A percentile compares a stretch with the other conserved stretches of the same genome.
Conservation (phyloP, 2,888 invertebrate genomes). For the Napeogenes sylphis region DNA sequence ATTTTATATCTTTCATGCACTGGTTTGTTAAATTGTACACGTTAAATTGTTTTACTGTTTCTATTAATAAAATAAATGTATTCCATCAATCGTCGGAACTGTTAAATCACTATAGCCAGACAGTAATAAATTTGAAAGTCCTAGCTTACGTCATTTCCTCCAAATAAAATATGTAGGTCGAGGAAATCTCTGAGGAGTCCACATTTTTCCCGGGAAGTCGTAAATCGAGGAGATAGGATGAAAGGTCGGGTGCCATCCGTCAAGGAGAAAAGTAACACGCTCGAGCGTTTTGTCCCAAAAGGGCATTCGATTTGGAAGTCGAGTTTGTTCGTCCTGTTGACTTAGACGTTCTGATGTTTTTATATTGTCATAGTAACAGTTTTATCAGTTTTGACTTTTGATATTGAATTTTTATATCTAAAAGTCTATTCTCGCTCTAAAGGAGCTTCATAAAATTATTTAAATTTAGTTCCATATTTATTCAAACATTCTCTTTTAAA, state of each 20-base stretch:
- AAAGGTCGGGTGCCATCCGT: slow-evolving; percentile 27
- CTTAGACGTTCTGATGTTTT: slow-evolving; percentile 7
- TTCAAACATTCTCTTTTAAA: neutral
- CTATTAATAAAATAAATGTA: neutral
- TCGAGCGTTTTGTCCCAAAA: slow-evolving; percentile 21
- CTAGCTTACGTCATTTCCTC: slow-evolving; percentile 56
- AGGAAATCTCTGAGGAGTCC: slow-evolving; percentile 59
- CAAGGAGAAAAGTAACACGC: slow-evolving; percentile 19
- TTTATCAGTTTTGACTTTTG: neutral
- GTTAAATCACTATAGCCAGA: slow-evolving; percentile 19
- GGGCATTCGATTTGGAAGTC: slow-evolving; percentile 17
- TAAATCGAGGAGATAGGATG: slow-evolving; percentile 44
- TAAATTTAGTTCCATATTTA: no score
- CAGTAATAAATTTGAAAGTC: slow-evolving; percentile 51
- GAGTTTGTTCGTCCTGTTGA: slow-evolving; percentile 9
- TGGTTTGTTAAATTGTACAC: no score
- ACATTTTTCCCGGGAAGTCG: slow-evolving; percentile 53
- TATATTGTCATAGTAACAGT: neutral
- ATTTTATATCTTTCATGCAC: no score
- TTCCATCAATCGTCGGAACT: slow-evolving; percentile 2
- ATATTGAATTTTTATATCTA: neutral
- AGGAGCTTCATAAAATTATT: no score
- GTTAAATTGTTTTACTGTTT: no score
- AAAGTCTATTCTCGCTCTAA: no score
- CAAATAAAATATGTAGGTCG: slow-evolving; percentile 61